Percentiles rank a stretch among this genome's conserved stretches.
These are phyloP conservation scores for Thalassarche chlororhynchos DNA, from an alignment of 2,113 vertebrate genomes.

Conservation along the genomic window DNA sequence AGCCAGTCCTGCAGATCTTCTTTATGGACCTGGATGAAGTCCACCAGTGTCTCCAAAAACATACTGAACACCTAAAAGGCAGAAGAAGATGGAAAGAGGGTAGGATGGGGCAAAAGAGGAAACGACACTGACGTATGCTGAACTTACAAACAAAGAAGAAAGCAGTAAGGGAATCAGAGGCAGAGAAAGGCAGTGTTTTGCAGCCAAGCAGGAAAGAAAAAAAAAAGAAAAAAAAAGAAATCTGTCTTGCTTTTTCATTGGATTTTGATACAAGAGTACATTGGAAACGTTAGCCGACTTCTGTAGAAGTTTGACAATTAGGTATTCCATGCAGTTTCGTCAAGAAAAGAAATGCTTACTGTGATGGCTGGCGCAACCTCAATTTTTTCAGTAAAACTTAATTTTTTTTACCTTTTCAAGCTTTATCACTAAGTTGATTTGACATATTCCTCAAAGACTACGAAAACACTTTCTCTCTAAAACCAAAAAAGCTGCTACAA, in stretches of 20 bases:
- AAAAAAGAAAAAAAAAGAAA: neutral
- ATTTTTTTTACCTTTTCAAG: neutral
- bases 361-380: constrained; percentile 80
- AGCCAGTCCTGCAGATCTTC: constrained; percentile 97
- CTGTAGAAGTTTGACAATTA: constrained; percentile 69
- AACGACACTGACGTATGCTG: constrained; percentile 57
- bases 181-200: constrained; percentile 76
- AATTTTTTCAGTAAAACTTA: constrained; percentile 1
- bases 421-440: neutral
- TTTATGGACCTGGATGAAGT: constrained; percentile 95
- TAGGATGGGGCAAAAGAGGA: constrained; percentile 66
- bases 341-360: constrained; percentile 78
- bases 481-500: neutral
- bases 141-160: constrained; percentile 63
- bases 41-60: constrained; percentile 97
- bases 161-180: constrained; percentile 77
- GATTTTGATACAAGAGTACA: constrained; percentile 67
- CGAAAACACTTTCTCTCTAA: neutral
- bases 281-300: constrained; percentile 56
- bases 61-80: constrained; percentile 94
- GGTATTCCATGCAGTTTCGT: constrained; percentile 79
- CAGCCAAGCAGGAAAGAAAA: constrained; percentile 77
- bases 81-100: constrained; percentile 48
- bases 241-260: constrained; percentile 67
- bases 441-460: neutral